phyloP scores from a whole-genome alignment of 1,140 invertebrate genomes.

The Vanessa tameamea region DNA sequence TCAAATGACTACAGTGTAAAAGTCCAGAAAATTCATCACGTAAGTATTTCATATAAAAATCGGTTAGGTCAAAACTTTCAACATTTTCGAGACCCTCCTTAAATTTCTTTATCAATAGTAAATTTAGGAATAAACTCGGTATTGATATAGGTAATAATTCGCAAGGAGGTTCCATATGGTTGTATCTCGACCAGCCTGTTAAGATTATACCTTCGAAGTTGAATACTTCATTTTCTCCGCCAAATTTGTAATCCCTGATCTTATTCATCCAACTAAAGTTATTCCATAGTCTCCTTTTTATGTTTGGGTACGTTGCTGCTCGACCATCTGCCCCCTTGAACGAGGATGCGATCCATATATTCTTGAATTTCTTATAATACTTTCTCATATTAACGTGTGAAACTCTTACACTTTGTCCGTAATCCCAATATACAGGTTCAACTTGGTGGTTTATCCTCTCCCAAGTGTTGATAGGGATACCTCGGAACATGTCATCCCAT shows the following conservation, averaged over 20 bases:
- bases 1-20: slow-evolving; percentile 31
- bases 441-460: slow-evolving; percentile 85
- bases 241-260: slow-evolving; percentile 57
- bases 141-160: slow-evolving; percentile 93
- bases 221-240: slow-evolving; percentile 50
- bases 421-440: slow-evolving; percentile 94
- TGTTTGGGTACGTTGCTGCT: slow-evolving; percentile 84
- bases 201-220: slow-evolving; percentile 81
- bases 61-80: not conserved
- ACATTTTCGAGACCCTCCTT: slow-evolving; percentile 18
- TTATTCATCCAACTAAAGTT: slow-evolving; percentile 65
- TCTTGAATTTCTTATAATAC: slow-evolving; percentile 77
- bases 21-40: slow-evolving; percentile 25
- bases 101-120: slow-evolving; percentile 56
- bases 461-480: slow-evolving; percentile 85
- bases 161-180: slow-evolving; percentile 95
- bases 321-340: slow-evolving; percentile 95
- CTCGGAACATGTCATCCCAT: slow-evolving; percentile 97
- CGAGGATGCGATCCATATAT: slow-evolving; percentile 94
- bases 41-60: slow-evolving; percentile 33
- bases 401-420: slow-evolving; percentile 65
- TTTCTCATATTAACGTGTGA: slow-evolving; percentile 53
- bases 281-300: slow-evolving; percentile 62
- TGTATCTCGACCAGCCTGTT: slow-evolving; percentile 91
- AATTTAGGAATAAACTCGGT: slow-evolving; percentile 85